Evolutionary conservation across 64 coral and sea anemone species (phyloP).

Genomic region (Porites lutea): DNA sequence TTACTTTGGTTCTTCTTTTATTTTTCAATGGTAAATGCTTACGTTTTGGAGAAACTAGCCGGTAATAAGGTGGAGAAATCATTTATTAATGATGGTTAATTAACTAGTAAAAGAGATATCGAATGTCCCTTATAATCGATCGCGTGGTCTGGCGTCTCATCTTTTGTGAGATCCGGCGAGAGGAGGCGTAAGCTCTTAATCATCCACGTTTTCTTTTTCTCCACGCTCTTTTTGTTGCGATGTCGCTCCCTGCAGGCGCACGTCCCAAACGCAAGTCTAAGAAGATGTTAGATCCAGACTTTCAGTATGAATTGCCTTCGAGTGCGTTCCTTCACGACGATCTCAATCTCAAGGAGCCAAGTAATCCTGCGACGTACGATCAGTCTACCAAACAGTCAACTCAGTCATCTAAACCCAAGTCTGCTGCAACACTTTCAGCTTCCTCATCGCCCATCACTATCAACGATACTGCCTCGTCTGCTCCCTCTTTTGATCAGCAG

Average conservation of each 20-base stretch:
- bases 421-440: not conserved
- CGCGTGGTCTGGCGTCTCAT: not conserved
- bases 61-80: not conserved
- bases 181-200: too few species aligned
- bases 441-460: not conserved
- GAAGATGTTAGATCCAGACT: not conserved
- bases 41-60: constrained; percentile 33
- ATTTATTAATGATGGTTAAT: too few species aligned
- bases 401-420: not conserved
- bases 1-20: constrained; percentile 50
- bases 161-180: not conserved
- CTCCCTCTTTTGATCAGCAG: constrained; percentile 22
- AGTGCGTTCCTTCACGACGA: not conserved
- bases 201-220: not conserved
- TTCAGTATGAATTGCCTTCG: not conserved
- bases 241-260: not conserved
- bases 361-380: not conserved
- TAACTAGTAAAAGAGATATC: too few species aligned
- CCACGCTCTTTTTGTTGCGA: not conserved
- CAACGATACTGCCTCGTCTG: not conserved
- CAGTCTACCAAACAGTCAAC: not conserved
- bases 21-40: constrained; percentile 27
- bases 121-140: too few species aligned
- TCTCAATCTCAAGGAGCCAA: not conserved
- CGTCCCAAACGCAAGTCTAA: not conserved